These are phyloP conservation scores for Amiota communis DNA, from an alignment of 2,888 invertebrate genomes.

Conservation along the genomic window DNA sequence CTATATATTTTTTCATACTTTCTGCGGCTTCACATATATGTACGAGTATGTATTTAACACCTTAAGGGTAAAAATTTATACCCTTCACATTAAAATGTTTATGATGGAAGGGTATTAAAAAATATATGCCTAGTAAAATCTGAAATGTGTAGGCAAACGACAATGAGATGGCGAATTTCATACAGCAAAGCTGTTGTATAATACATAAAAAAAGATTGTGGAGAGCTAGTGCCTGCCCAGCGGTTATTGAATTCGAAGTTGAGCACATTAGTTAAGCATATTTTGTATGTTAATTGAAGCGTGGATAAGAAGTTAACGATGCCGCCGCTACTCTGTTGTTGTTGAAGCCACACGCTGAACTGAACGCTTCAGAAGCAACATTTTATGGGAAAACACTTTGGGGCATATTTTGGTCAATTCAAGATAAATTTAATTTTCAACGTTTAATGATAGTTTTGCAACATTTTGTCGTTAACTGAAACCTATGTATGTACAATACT, in stretches of 20 bases:
- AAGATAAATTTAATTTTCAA: neutral
- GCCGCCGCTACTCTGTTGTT: neutral
- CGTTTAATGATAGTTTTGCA: neutral
- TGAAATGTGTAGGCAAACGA: too few relatives aligned
- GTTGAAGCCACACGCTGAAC: too few relatives aligned
- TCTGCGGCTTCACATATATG: too few relatives aligned
- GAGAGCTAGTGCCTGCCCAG: conserved; percentile 16
- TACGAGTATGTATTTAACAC: too few relatives aligned
- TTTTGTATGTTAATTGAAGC: conserved; percentile 55
- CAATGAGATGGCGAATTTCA: too few relatives aligned
- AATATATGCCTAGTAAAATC: too few relatives aligned
- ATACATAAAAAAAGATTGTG: conserved; percentile 30
- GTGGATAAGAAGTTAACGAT: conserved; percentile 36
- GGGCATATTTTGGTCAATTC: conserved; percentile 2
- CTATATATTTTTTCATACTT: too few relatives aligned
- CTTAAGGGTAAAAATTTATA: too few relatives aligned
- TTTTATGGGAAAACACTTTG: neutral
- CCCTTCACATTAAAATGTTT: too few relatives aligned
- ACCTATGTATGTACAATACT: neutral
- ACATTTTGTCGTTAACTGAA: too few relatives aligned
- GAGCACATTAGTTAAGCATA: conserved; percentile 56
- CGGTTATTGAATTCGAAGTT: conserved; percentile 11
- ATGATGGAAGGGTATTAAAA: too few relatives aligned
- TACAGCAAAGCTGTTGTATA: too few relatives aligned
- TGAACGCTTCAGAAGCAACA: neutral